Percentiles rank a stretch among this genome's conserved stretches.
Conservation (phyloP, 2,797 vertebrate species). For the Oreochromis mossambicus region DNA sequence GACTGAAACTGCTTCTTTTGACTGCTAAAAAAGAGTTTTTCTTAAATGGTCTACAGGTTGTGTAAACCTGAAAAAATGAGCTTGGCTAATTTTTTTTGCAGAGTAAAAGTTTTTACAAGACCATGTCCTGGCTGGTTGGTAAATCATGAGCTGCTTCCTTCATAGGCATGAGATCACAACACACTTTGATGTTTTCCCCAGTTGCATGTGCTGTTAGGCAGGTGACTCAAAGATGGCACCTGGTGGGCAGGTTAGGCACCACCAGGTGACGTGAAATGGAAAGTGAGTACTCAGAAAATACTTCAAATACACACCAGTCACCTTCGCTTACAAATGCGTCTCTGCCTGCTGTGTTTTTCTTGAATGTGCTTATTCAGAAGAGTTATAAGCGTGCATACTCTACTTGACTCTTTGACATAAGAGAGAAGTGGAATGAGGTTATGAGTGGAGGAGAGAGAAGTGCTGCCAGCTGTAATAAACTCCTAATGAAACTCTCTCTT, state of each 20-base stretch:
- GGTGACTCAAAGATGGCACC: neutral
- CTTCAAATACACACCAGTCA: neutral
- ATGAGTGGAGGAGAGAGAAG: neutral
- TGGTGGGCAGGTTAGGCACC: neutral
- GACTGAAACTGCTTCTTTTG: neutral
- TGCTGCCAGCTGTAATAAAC: conserved; percentile 21
- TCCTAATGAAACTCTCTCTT: conserved; percentile 60
- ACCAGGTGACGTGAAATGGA: neutral
- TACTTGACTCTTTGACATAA: neutral
- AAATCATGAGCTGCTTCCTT: neutral
- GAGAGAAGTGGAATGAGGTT: neutral
- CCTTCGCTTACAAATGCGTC: neutral
- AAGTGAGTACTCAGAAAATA: neutral
- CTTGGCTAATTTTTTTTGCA: neutral
- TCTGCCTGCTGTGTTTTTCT: neutral
- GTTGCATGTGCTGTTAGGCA: neutral
- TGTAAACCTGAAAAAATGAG: neutral
- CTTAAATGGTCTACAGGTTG: neutral
- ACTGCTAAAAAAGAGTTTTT: neutral
- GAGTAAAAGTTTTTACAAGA: neutral
- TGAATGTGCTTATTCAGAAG: neutral
- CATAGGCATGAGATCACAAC: neutral
- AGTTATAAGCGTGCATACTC: neutral
- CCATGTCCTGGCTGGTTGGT: neutral
- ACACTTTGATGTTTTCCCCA: neutral